Conservation (phyloP, 2,888 invertebrate species). For the Salpingus planirostris region DNA sequence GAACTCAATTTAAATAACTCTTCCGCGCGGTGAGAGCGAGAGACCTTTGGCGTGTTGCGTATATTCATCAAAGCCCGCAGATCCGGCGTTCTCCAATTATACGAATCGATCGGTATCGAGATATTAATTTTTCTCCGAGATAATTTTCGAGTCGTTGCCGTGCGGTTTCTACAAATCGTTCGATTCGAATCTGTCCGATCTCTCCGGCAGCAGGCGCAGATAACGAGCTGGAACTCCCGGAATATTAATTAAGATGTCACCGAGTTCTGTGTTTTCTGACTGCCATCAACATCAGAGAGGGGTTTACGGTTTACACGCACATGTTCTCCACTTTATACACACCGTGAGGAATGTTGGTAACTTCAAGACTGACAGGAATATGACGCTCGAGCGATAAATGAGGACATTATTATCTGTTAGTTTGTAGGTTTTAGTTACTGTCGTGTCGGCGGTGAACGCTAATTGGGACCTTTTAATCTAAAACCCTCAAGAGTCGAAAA, state of each 20-base stretch:
- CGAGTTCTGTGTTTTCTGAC: constrained; percentile 11
- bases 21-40: too few species aligned
- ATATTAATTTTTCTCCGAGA: too few species aligned
- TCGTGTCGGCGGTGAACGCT: too few species aligned
- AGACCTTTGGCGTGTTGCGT: too few species aligned
- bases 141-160: constrained; percentile 1
- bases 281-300: constrained; percentile 8
- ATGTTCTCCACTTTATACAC: constrained; percentile 13
- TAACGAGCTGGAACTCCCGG: constrained; percentile 19
- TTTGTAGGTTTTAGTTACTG: too few species aligned
- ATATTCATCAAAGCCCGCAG: too few species aligned
- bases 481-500: too few species aligned
- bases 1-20: too few species aligned
- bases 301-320: constrained; percentile 9
- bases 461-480: too few species aligned
- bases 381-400: constrained; percentile 9
- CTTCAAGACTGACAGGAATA: constrained; percentile 9
- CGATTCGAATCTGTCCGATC: constrained; percentile 13
- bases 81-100: too few species aligned
- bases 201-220: constrained; percentile 17
- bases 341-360: constrained; percentile 8
- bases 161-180: constrained; percentile 10
- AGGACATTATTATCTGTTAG: constrained; percentile 12
- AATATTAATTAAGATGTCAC: constrained; percentile 26
- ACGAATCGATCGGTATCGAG: too few species aligned